A percentile compares a stretch with the other conserved stretches of the same genome.
These are phyloP conservation scores for Taurulus bubalis DNA, from an alignment of 2,113 vertebrate species.

Conservation along the genomic window DNA sequence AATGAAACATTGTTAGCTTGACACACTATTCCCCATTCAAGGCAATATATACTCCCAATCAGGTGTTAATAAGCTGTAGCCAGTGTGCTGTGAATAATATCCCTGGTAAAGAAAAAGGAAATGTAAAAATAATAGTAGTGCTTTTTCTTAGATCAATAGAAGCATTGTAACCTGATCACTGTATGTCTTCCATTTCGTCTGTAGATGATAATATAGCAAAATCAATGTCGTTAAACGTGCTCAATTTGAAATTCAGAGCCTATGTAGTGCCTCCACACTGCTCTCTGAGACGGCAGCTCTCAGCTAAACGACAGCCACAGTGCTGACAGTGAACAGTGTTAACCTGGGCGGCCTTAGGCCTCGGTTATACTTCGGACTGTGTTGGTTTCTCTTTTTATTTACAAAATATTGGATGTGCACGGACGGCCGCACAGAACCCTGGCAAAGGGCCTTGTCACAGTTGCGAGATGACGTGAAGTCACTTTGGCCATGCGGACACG, in stretches of 20 bases:
- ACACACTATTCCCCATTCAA: neutral
- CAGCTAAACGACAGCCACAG: too few species aligned
- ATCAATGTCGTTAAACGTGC: neutral
- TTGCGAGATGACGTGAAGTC: neutral
- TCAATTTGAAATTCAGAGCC: neutral
- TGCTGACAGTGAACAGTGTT: neutral
- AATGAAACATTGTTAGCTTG: neutral
- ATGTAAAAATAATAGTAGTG: neutral
- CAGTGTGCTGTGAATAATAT: neutral
- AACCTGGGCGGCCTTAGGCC: neutral
- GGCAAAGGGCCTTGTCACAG: too few species aligned
- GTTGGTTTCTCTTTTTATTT: too few species aligned
- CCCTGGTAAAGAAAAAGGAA: constrained; percentile 45
- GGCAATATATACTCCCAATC: neutral
- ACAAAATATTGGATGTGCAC: neutral
- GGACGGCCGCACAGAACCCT: too few species aligned
- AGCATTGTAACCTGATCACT: neutral
- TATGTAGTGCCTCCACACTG: neutral
- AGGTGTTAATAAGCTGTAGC: neutral
- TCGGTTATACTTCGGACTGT: neutral
- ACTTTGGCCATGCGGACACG: too few species aligned
- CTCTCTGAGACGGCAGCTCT: neutral
- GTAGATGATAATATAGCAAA: neutral
- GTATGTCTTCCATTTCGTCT: neutral
- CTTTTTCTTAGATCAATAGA: constrained; percentile 15